Evolutionary conservation across 1,140 invertebrate species (phyloP).

Genomic region (Nymphalis io): DNA sequence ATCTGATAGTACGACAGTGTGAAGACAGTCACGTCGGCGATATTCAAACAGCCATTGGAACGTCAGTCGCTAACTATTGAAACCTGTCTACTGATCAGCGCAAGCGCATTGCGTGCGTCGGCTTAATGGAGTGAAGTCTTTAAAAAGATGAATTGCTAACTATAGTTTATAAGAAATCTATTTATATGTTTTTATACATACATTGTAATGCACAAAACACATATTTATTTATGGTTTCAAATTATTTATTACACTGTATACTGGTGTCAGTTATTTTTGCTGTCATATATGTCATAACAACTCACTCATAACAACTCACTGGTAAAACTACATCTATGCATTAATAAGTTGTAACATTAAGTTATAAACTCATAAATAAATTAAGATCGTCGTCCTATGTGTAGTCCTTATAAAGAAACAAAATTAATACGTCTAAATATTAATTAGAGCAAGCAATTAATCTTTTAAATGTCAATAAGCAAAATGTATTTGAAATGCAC

Average conservation of each 20-base stretch:
- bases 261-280: too few relatives aligned
- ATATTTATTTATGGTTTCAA: too few relatives aligned
- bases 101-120: conserved; percentile 16
- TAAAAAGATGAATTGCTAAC: not conserved
- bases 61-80: conserved; percentile 25
- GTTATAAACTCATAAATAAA: conserved; percentile 4
- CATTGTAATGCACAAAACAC: too few relatives aligned
- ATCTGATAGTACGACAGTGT: conserved; percentile 40
- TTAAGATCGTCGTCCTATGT: not conserved
- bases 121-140: not conserved
- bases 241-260: too few relatives aligned
- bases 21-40: conserved; percentile 41
- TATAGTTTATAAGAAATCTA: not conserved
- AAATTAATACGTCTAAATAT: conserved; percentile 2
- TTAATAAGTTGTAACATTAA: not conserved
- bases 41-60: conserved; percentile 26
- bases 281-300: not conserved
- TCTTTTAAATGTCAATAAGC: conserved; percentile 17
- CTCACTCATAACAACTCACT: not conserved
- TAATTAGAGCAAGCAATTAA: conserved; percentile 11
- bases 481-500: conserved; percentile 10
- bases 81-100: conserved; percentile 12
- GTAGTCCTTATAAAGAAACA: not conserved
- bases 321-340: not conserved
- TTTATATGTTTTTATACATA: not conserved